phyloP scores from a whole-genome alignment of 1,140 invertebrate species.

The Ditylenchus dipsaci region DNA sequence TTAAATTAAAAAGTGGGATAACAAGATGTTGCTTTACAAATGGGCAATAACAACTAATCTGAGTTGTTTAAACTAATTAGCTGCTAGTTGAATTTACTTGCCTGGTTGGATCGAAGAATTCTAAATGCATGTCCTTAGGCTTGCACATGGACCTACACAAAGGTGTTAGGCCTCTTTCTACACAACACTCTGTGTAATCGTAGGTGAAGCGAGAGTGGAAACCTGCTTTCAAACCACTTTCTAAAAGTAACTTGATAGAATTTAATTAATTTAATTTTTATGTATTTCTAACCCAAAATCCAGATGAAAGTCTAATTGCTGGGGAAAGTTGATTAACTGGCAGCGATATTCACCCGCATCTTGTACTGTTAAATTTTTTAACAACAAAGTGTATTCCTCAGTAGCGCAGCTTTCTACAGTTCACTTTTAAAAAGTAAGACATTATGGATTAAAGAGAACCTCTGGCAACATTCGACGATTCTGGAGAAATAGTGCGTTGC shows the following conservation, averaged over 20 bases:
- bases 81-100: background rate
- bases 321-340: constrained; percentile 30
- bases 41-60: too few relatives aligned
- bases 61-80: too few relatives aligned
- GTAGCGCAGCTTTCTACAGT: constrained; percentile 29
- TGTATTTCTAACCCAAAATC: constrained; percentile 29
- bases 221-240: constrained; percentile 29
- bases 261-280: background rate
- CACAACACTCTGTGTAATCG: constrained; percentile 40
- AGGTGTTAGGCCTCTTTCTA: constrained; percentile 39
- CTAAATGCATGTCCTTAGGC: constrained; percentile 39
- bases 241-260: constrained; percentile 34
- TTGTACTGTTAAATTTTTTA: constrained; percentile 36
- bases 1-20: too few relatives aligned
- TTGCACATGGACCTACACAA: constrained; percentile 44
- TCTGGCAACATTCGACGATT: background rate
- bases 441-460: background rate
- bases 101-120: constrained; percentile 46
- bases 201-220: constrained; percentile 40
- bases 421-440: background rate
- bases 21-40: too few relatives aligned
- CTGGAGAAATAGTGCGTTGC: constrained; percentile 14
- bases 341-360: constrained; percentile 41
- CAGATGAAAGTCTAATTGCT: constrained; percentile 45
- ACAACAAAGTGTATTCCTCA: constrained; percentile 38